Evolutionary conservation across 2,888 invertebrate species (phyloP).

Genomic region (Tolmerus cingulatus): DNA sequence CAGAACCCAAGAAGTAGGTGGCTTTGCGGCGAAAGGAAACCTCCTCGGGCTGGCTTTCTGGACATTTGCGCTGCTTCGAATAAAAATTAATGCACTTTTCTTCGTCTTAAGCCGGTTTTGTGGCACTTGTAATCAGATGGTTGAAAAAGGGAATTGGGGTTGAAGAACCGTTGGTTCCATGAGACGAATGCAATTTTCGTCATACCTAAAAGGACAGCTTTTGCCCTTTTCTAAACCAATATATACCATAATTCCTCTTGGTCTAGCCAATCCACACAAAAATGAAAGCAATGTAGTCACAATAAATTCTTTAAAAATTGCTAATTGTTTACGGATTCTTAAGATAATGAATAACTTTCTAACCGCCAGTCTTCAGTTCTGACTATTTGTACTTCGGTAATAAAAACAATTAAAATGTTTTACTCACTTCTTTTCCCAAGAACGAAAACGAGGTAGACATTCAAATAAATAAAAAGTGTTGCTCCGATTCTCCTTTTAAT

Average conservation of each 20-base stretch:
- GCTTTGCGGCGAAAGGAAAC: background rate
- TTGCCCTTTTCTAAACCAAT: background rate
- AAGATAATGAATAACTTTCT: too few species aligned
- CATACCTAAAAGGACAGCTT: background rate
- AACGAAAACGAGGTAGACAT: background rate
- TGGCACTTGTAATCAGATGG: conserved; percentile 26
- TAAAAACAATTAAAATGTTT: background rate
- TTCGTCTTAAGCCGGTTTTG: conserved; percentile 42
- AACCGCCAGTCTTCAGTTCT: background rate
- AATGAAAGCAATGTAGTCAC: background rate
- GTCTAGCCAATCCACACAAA: background rate
- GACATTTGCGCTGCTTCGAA: background rate
- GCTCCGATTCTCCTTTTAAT: background rate
- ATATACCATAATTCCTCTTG: background rate
- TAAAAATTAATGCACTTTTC: conserved; percentile 40
- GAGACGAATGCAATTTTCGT: background rate
- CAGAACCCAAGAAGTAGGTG: conserved; percentile 23
- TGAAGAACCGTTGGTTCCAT: conserved; percentile 28
- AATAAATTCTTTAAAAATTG: too few species aligned
- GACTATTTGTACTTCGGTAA: background rate
- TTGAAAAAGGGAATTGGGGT: conserved; percentile 47
- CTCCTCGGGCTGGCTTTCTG: background rate
- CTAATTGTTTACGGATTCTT: too few species aligned
- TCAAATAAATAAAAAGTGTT: background rate
- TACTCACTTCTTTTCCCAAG: background rate